These are phyloP conservation scores for Gallinago paraguaiae DNA, from an alignment of 2,113 vertebrate genomes.

Conservation along the genomic window DNA sequence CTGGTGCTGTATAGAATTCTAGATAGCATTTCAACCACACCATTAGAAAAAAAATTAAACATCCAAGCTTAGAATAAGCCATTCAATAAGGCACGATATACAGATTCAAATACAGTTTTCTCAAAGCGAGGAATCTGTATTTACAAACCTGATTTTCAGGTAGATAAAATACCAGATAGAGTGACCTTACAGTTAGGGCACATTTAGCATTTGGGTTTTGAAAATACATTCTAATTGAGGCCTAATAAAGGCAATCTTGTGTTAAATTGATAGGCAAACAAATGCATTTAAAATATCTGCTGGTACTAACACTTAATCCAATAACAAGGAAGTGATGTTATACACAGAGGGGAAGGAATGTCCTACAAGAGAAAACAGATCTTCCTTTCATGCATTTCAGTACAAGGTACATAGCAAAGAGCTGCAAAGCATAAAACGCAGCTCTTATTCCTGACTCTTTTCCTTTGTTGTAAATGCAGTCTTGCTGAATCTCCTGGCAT, in stretches of 20 bases:
- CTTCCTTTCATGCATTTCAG: neutral
- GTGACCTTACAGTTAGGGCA: neutral
- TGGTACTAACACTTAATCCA: constrained; percentile 34
- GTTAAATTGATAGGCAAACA: neutral
- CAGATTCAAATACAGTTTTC: neutral
- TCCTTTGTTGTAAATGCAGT: neutral
- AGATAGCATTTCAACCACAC: neutral
- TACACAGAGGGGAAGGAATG: neutral
- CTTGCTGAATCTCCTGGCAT: neutral
- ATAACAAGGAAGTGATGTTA: neutral
- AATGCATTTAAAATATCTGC: neutral
- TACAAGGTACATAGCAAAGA: neutral
- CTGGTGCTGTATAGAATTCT: neutral
- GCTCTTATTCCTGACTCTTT: neutral
- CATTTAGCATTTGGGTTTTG: neutral
- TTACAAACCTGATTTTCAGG: neutral
- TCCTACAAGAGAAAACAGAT: neutral
- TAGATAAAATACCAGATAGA: neutral
- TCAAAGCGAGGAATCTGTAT: neutral
- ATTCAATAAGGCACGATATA: neutral
- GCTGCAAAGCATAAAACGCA: neutral
- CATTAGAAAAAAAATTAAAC: neutral
- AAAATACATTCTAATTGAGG: neutral
- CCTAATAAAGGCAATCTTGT: neutral
- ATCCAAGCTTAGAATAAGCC: neutral